phyloP scores from a whole-genome alignment of 2,797 vertebrate genomes.

The Lagocephalus sceleratus region DNA sequence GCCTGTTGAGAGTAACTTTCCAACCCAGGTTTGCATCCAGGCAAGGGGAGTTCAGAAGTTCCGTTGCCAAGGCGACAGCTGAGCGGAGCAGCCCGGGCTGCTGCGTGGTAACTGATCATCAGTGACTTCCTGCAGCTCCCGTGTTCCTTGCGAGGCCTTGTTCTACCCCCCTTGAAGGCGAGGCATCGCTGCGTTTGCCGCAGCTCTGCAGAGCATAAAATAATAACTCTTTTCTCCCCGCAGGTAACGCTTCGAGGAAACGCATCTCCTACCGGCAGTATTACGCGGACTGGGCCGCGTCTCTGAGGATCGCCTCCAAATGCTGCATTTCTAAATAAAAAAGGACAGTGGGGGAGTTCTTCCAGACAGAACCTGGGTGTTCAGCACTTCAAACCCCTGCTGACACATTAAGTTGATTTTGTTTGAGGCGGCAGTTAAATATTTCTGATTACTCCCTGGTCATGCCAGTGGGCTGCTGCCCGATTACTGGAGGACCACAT shows the following conservation, averaged over 20 bases:
- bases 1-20: conserved; percentile 7
- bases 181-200: conserved; percentile 18
- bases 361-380: conserved; percentile 22
- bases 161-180: conserved; percentile 24
- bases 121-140: background rate
- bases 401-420: conserved; percentile 47
- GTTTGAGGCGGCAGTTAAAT: conserved; percentile 48
- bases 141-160: conserved; percentile 13
- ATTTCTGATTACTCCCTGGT: conserved; percentile 50
- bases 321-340: conserved; percentile 1
- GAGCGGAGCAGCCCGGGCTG: conserved; percentile 10
- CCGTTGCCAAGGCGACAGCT: conserved; percentile 47
- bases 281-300: conserved; percentile 6
- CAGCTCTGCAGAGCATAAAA: conserved; percentile 21
- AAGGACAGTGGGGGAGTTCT: conserved; percentile 6
- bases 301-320: background rate
- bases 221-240: conserved; percentile 12
- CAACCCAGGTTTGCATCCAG: conserved; percentile 36
- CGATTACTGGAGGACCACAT: conserved; percentile 42
- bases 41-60: conserved; percentile 31
- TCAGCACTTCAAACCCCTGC: conserved; percentile 17
- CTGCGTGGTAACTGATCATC: conserved; percentile 20
- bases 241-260: conserved; percentile 14
- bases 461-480: conserved; percentile 40
- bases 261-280: conserved; percentile 18